phyloP scores from a whole-genome alignment of 2,797 vertebrate genomes.

The Megaceryle alcyon region DNA sequence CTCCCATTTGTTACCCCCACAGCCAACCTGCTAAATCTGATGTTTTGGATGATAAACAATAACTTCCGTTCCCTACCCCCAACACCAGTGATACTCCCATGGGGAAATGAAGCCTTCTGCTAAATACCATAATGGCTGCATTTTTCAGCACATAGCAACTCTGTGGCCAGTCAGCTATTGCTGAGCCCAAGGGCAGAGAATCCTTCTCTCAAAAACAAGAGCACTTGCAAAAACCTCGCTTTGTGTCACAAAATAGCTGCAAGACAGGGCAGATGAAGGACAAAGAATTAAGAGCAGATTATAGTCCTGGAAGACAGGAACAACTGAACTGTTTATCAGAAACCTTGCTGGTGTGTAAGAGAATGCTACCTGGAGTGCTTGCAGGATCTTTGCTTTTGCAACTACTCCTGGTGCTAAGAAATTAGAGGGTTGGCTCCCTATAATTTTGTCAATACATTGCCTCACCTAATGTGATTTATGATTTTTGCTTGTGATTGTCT shows the following conservation, averaged over 20 bases:
- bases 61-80: neutral
- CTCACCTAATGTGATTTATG: constrained; percentile 44
- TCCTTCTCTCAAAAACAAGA: neutral
- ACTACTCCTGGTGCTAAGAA: neutral
- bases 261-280: constrained; percentile 27
- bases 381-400: neutral
- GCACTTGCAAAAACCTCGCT: neutral
- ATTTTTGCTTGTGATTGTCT: constrained; percentile 25
- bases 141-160: neutral
- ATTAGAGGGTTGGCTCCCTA: constrained; percentile 44
- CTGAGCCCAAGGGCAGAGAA: constrained; percentile 12
- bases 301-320: constrained; percentile 22
- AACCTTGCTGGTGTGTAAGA: neutral
- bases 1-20: neutral
- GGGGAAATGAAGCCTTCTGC: neutral
- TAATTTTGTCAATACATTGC: constrained; percentile 53
- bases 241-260: constrained; percentile 10
- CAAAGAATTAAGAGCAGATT: constrained; percentile 39
- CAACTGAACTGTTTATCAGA: constrained; percentile 12
- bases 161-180: neutral
- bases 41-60: neutral
- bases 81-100: neutral
- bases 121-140: neutral
- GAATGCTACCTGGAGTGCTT: neutral
- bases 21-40: neutral